Evolutionary conservation across 2,113 vertebrate species (phyloP).

Genomic region (Circaetus cinerascens): DNA sequence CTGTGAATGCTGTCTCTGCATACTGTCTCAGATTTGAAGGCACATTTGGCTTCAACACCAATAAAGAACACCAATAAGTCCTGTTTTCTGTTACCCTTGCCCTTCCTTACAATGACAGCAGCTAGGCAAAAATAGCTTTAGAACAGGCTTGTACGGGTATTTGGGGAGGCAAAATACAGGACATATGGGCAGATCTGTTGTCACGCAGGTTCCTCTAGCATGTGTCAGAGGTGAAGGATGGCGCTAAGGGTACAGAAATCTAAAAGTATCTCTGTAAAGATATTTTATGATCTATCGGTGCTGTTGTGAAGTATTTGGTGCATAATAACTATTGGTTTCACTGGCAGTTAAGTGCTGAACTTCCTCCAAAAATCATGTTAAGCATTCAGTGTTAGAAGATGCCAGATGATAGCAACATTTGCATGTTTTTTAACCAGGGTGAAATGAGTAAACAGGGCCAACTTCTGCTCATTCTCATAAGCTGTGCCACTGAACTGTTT

Average conservation of each 20-base stretch:
- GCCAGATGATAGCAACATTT: not conserved
- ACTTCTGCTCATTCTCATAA: not conserved
- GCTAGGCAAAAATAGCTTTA: not conserved
- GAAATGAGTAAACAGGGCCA: not conserved
- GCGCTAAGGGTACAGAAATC: not conserved
- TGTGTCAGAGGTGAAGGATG: not conserved
- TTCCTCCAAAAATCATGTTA: not conserved
- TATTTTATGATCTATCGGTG: not conserved
- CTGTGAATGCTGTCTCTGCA: not conserved
- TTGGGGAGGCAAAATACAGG: not conserved
- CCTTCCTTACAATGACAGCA: not conserved
- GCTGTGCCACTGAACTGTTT: not conserved
- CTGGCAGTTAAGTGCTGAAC: not conserved
- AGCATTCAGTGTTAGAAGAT: not conserved
- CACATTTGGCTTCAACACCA: not conserved
- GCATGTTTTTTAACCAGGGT: not conserved
- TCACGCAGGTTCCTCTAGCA: not conserved
- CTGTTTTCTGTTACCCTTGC: not conserved
- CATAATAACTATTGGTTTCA: not conserved
- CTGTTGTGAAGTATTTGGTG: not conserved
- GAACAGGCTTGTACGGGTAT: not conserved
- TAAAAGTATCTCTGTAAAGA: not conserved
- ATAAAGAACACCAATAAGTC: not conserved
- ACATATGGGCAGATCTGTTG: not conserved
- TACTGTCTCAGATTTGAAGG: not conserved